Evolutionary conservation across 2,113 vertebrate genomes (phyloP), one percentile per base, ranked within the genome.

Genomic region (Cromileptes altivelis): DNA sequence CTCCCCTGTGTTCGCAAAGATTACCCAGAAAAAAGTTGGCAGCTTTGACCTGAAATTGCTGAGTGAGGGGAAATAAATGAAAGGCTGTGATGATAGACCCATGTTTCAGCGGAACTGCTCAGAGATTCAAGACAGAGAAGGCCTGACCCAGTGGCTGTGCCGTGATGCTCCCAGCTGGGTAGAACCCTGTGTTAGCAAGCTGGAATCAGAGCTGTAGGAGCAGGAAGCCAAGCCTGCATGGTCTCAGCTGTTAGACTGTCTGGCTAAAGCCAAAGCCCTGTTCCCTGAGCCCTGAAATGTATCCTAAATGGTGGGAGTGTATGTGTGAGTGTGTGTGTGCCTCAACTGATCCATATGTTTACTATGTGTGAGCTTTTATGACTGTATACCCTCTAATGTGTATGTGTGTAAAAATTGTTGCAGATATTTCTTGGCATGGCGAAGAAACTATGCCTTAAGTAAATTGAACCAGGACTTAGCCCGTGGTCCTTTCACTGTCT

Each of bases 281-380:
- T 67, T 84, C 21, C 70, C 14, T 85, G 69, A 80, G 37, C 67
- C 90, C 80, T 85, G 89, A 93, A 88, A 90, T 91, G 62, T 45
- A 86, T 82, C 85, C 80, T 89, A 80, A 91, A 72, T 71, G 77
- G 77, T 85, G 71, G 52, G n/a, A 83, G 37, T 67, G 63, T 55
- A 67, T 80, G 60, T 56, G 17, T 10, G 19, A 21, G 67, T 49
- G 71, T 80, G 53, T 2, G 11, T 69, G 68, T 61, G n/a, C 70
- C 40, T 75, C 73, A 69, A 70, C 71, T 76, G 70, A 68, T 69
- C 1, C 3, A 70, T 62, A 75, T 84, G 74, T 33, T 68, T 40
- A 65, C 58, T 23, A 47, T 78, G 78, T 78, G 30, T 10, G 21
- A 60, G 75, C 30, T 61, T 74, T 68, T 57, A 64, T 79, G 52